Evolutionary conservation across 2,113 vertebrate genomes (phyloP), one percentile per base, ranked within the genome.

Genomic region (Aptenodytes patagonicus): DNA sequence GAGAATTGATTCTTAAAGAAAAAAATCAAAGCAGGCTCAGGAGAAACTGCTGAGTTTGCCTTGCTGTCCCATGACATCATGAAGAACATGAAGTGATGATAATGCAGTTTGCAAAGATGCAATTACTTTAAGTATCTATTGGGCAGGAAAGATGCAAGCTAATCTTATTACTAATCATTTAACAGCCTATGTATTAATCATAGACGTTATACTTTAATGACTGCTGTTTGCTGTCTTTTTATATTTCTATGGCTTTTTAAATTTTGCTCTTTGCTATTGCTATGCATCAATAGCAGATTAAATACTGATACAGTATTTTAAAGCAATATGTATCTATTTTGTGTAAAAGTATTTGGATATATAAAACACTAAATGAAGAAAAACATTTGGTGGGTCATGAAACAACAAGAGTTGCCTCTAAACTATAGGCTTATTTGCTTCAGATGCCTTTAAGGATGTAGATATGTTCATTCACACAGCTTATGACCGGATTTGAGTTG

Each of bases 91-190:
- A 99, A 99, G 98, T 99, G 99, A 99, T 99, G 99, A 99, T 98
- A 98, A 92, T 98, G 99, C 99, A 99, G 95, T 98, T 98, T 98
- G 95, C 97, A 97, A 98, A 98, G 98, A 99, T 97, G 98, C 99
- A 99, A 99, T 99, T 99, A 99, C 98, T 99, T 99, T 99, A 99
- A 99, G 99, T 98, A 98, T 98, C 97, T 98, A 47, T 95, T 96
- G 98, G 98, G 97, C 98, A 98, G 96, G 96, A 98, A 97, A 97
- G 89, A 97, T 95, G 95, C 85, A 97, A 98, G 96, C 98, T 98
- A 99, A 99, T 98, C 97, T 98, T 97, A 97, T 98, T 98, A 98
- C 98, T 98, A 97, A 97, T 96, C 97, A 97, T 98, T 98, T 98
- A 98, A 98, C 98, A 97, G 97, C 94, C 82, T 96, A 76, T 96